phyloP scores from a whole-genome alignment of 2,888 invertebrate species.

The Pterobdella sp. region DNA sequence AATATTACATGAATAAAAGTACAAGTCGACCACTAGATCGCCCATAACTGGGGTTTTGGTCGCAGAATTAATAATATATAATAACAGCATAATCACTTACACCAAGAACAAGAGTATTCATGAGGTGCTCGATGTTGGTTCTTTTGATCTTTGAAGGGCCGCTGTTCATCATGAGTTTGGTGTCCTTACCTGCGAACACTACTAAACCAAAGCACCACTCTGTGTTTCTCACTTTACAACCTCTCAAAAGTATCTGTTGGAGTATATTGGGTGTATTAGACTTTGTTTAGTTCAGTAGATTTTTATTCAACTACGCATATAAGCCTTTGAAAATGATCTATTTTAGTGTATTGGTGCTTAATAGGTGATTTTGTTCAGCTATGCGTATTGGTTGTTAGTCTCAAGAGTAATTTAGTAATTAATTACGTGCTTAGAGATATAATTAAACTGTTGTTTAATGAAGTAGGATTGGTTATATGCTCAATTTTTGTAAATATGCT shows the following conservation, averaged over 20 bases:
- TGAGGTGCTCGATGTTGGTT: conserved; percentile 94
- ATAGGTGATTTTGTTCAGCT: too few species aligned
- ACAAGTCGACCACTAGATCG: neutral
- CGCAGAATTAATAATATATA: neutral
- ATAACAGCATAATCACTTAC: conserved; percentile 56
- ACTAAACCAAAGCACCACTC: conserved; percentile 60
- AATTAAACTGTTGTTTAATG: too few species aligned
- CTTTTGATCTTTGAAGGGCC: conserved; percentile 98
- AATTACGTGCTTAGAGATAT: too few species aligned
- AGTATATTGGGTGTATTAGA: neutral
- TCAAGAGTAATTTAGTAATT: too few species aligned
- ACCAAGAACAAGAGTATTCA: conserved; percentile 97
- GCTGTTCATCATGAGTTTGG: conserved; percentile 99
- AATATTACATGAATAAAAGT: neutral
- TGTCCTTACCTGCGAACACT: conserved; percentile 87
- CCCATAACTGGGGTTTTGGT: too few species aligned
- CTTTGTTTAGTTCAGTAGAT: too few species aligned
- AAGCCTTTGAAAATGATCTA: too few species aligned
- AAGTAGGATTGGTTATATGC: too few species aligned
- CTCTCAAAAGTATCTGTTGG: conserved; percentile 67
- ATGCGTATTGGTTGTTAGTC: too few species aligned
- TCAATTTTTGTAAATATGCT: too few species aligned
- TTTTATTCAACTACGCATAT: too few species aligned
- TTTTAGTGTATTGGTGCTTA: too few species aligned
- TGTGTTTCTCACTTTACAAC: conserved; percentile 78